These are phyloP conservation scores for Micrasema minimum DNA, from an alignment of 1,140 invertebrate genomes.

Conservation along the genomic window DNA sequence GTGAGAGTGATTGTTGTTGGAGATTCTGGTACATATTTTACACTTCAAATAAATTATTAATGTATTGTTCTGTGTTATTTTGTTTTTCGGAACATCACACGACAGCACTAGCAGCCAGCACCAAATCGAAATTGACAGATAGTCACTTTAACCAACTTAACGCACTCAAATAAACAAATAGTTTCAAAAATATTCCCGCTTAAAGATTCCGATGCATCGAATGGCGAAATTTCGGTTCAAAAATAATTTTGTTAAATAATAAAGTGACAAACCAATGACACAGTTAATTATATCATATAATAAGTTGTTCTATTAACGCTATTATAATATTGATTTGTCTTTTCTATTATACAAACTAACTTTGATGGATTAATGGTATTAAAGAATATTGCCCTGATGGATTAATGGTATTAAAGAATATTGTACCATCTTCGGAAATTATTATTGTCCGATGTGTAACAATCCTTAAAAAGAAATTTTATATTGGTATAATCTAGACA, in stretches of 20 bases:
- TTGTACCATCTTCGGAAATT: no score
- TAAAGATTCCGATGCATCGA: no score
- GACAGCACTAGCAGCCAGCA: conserved; percentile 29
- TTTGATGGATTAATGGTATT: no score
- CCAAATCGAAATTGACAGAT: conserved; percentile 28
- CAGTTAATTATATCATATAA: not conserved
- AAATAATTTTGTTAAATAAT: not conserved
- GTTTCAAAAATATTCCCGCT: not conserved
- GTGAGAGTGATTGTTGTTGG: conserved; percentile 92
- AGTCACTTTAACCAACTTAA: conserved; percentile 42
- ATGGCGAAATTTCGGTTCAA: not conserved
- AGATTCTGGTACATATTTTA: conserved; percentile 80
- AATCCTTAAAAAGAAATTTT: no score
- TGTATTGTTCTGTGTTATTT: not conserved
- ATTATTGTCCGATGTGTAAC: no score
- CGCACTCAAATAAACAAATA: not conserved
- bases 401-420: no score
- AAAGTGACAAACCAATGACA: not conserved
- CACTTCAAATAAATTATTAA: not conserved
- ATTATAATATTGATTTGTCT: no score
- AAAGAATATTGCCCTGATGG: no score
- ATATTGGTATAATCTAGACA: no score
- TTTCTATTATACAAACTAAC: no score
- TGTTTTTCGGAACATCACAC: not conserved
- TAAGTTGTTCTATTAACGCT: no score